Base-by-base conservation (phyloP, 2,797 vertebrate genomes). In the Neoniphon sammara region DNA sequence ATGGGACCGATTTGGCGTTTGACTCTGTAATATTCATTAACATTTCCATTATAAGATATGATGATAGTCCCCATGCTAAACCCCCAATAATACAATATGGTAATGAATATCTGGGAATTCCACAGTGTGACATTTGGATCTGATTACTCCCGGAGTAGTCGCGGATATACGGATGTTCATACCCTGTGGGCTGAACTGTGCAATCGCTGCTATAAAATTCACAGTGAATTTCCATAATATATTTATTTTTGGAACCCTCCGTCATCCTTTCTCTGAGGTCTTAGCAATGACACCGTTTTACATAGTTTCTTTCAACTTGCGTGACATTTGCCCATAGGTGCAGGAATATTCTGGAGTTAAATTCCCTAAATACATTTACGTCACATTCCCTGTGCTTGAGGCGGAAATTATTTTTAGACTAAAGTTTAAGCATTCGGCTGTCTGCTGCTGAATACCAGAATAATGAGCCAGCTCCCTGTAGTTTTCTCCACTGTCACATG, bases 331-430 rank as follows among this genome's bases (percentile, higher is more conserved):
- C 36, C 9, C 60, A 81, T 72, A 78, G 80, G 77, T 63, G 77
- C 54, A 1, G 46, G 72, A 60, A 71, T 78, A 77, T 81, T 80
- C 69, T 70, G 6, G 31, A 73, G 73, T 76, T 74, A 74, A 86
- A 86, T 56, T 58, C 50, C 39, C 34, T 52, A 25, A 7, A 49
- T 70, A 62, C 7, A 59, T 74, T 81, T 69, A 17, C 50, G 39
- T 63, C 25, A 5, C 57, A 61, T 74, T 70, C 79, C 70, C 68
- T 9, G 14, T 52, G 66, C 68, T 64, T 36, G 63, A 76, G 66
- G 53, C 72, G 17, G 52, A 25, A 58, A 69, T 83, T 83, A 81
- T 87, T 87, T 83, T 80, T 80, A 78, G 73, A 25, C 60, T 69
- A 63, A 70, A 63, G 21, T 52, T 36, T 62, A 78, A 75, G 57